Conservation (phyloP, 2,888 invertebrate species). For the Noctua pronuba region DNA sequence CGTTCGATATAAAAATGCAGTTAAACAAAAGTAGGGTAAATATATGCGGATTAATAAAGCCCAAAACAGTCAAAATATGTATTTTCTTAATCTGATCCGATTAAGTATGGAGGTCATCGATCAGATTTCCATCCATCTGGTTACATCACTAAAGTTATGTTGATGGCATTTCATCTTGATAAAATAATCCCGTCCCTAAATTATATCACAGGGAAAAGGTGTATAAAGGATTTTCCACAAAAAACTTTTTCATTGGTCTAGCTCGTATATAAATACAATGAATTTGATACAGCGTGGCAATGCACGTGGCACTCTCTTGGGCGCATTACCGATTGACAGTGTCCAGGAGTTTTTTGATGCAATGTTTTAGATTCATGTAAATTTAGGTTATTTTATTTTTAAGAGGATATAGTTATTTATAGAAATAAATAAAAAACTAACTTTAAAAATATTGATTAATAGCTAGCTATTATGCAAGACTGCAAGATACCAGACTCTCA, state of each 20-base stretch:
- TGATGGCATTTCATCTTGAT: conserved; percentile 4
- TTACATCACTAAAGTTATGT: conserved; percentile 46
- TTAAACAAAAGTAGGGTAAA: conserved; percentile 58
- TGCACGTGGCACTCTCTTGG: background rate
- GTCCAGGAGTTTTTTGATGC: background rate
- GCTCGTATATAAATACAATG: no score
- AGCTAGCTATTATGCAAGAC: background rate
- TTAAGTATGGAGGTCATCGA: conserved; percentile 59
- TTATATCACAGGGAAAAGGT: no score
- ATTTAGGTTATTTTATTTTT: no score
- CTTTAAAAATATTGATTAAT: background rate
- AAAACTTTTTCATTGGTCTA: background rate
- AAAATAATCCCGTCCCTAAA: conserved; percentile 15
- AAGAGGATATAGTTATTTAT: no score
- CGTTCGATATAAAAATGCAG: conserved; percentile 59
- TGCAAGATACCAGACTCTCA: background rate
- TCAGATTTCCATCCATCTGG: conserved; percentile 53
- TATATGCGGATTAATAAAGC: conserved; percentile 59
- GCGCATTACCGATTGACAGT: background rate
- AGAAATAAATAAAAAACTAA: background rate
- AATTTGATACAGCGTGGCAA: no score
- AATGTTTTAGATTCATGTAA: no score
- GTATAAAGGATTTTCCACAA: no score
- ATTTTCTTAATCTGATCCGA: conserved; percentile 66
- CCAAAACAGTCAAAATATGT: conserved; percentile 60